phyloP scores from a whole-genome alignment of 2,888 invertebrate genomes.

The Hydroisotoma schaefferi region DNA sequence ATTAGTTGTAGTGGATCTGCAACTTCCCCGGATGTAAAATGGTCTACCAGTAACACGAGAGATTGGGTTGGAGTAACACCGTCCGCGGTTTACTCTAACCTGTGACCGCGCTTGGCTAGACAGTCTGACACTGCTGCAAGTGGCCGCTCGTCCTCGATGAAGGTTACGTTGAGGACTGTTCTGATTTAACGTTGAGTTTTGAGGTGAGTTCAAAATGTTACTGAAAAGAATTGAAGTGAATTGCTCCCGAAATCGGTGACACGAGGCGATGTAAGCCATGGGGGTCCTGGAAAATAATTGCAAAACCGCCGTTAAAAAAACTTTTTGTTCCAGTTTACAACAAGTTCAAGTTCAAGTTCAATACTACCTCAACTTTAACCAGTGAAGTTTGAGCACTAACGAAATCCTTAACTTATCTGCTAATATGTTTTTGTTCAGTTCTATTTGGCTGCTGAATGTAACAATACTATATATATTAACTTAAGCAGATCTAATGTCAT shows the following conservation, averaged over 20 bases:
- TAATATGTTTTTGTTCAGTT: too few species aligned
- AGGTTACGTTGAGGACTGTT: slow-evolving; percentile 15
- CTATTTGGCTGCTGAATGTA: too few species aligned
- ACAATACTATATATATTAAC: too few species aligned
- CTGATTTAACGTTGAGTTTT: slow-evolving; percentile 8
- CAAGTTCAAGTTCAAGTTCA: too few species aligned
- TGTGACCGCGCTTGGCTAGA: not conserved
- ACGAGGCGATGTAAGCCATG: slow-evolving; percentile 46
- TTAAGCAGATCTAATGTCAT: too few species aligned
- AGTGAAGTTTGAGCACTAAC: too few species aligned
- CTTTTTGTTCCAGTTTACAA: too few species aligned
- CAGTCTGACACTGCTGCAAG: not conserved
- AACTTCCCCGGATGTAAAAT: not conserved
- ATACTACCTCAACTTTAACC: too few species aligned
- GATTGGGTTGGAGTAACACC: slow-evolving; percentile 14
- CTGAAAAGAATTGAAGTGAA: slow-evolving; percentile 38
- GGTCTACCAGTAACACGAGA: not conserved
- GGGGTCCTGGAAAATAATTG: slow-evolving; percentile 46
- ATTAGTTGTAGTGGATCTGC: slow-evolving; percentile 4
- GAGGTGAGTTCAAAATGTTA: slow-evolving; percentile 16
- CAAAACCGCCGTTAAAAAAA: too few species aligned
- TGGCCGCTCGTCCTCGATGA: slow-evolving; percentile 14
- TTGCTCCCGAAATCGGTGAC: slow-evolving; percentile 46
- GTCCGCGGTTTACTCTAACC: not conserved
- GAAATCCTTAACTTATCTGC: too few species aligned